A percentile compares a stretch with the other conserved stretches of the same genome.
These are phyloP conservation scores for Marmota monax DNA, from an alignment of 2,113 vertebrate species.

Conservation along the genomic window DNA sequence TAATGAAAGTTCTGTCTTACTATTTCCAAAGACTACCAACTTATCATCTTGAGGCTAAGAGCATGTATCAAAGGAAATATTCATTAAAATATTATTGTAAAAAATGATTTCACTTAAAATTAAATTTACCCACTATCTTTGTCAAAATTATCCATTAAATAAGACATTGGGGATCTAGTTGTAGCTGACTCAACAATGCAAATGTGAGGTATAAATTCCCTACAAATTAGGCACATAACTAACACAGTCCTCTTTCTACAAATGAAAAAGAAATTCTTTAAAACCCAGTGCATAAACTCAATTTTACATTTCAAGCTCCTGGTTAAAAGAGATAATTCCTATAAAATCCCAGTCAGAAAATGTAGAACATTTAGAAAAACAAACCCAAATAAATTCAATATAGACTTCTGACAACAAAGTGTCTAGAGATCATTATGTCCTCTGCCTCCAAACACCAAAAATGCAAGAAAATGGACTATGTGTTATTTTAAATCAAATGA, in stretches of 20 bases:
- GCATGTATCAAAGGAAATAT: slow-evolving; percentile 1
- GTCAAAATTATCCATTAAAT: slow-evolving; percentile 18
- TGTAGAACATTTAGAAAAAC: neutral
- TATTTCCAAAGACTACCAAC: slow-evolving; percentile 41
- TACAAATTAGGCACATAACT: slow-evolving; percentile 12
- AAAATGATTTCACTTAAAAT: slow-evolving; percentile 14
- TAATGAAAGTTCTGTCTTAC: slow-evolving; percentile 41
- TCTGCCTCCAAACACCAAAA: neutral
- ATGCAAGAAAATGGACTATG: neutral
- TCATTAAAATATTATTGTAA: neutral
- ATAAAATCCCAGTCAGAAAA: neutral
- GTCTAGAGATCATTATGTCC: neutral
- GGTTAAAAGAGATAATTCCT: neutral
- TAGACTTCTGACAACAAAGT: neutral
- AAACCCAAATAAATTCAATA: neutral
- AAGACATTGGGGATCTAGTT: neutral
- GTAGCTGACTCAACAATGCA: neutral
- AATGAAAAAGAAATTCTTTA: neutral
- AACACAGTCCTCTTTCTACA: neutral
- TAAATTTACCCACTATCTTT: neutral
- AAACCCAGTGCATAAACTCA: neutral
- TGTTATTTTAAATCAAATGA: neutral
- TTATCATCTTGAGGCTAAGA: neutral
- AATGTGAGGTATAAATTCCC: neutral
- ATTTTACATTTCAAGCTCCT: slow-evolving; percentile 29